Conservation (phyloP, 35 echinoderm and acorn worm species). For the Lytechinus pictus region DNA sequence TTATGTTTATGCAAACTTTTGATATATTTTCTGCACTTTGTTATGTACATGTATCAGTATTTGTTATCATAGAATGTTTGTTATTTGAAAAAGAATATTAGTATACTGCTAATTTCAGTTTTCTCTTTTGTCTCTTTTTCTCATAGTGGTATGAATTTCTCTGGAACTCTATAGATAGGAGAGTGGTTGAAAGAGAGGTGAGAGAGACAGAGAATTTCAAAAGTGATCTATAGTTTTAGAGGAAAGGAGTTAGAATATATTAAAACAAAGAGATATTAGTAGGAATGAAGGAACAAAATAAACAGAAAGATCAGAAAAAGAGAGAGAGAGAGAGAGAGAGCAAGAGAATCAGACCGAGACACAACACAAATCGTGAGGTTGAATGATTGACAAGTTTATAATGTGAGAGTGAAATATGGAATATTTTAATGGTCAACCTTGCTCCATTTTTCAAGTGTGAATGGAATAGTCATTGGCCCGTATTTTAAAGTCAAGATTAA, state of each 20-base stretch:
- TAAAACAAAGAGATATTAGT: too few species aligned
- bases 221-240: background rate
- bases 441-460: background rate
- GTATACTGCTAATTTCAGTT: background rate
- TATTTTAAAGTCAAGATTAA: too few species aligned
- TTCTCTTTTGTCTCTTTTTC: background rate
- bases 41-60: background rate
- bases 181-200: too few species aligned
- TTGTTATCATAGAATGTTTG: background rate
- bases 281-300: background rate
- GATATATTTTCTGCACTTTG: background rate
- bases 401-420: background rate
- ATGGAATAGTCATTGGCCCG: background rate
- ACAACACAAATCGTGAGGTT: too few species aligned
- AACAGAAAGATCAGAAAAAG: background rate
- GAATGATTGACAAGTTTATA: background rate
- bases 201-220: background rate
- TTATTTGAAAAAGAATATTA: background rate
- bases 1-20: background rate
- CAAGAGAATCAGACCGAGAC: too few species aligned
- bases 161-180: too few species aligned
- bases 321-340: background rate
- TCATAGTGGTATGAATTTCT: too few species aligned
- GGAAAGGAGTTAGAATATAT: background rate
- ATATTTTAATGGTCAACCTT: background rate